Evolutionary conservation across 2,797 vertebrate genomes (phyloP).

Genomic region (Hozukius guyotensis): DNA sequence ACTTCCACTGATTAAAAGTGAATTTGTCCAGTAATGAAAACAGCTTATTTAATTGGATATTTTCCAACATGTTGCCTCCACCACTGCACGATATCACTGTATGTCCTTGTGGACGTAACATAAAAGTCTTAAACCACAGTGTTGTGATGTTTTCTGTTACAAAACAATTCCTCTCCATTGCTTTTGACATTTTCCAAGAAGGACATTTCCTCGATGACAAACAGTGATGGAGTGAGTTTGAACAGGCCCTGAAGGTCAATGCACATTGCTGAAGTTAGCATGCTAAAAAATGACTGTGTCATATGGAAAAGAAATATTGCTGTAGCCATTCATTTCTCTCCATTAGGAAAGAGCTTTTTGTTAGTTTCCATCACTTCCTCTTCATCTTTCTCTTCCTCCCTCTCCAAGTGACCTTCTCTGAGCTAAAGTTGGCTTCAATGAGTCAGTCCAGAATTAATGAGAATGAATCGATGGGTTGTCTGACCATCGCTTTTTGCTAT

Average conservation of each 20-base stretch:
- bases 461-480: not conserved
- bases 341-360: slow-evolving; percentile 1
- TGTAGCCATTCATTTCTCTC: slow-evolving; percentile 8
- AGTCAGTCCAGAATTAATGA: slow-evolving; percentile 2
- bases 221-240: slow-evolving; percentile 9
- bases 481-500: not conserved
- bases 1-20: not conserved
- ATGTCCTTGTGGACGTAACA: not conserved
- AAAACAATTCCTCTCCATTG: not conserved
- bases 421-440: not conserved
- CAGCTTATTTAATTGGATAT: slow-evolving; percentile 1
- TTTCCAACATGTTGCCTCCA: not conserved
- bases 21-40: slow-evolving; percentile 7
- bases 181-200: not conserved
- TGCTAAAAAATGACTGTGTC: slow-evolving; percentile 17
- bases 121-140: not conserved
- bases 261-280: slow-evolving; percentile 3
- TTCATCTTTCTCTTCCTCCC: not conserved
- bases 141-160: not conserved
- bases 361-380: not conserved
- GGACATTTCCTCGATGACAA: not conserved
- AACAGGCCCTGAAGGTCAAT: slow-evolving; percentile 11
- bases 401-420: slow-evolving; percentile 8
- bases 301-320: not conserved
- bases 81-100: not conserved